A percentile compares a stretch with the other conserved stretches of the same genome.
phyloP scores from a whole-genome alignment of 2,888 invertebrate genomes.

The Trachelus stipa region DNA sequence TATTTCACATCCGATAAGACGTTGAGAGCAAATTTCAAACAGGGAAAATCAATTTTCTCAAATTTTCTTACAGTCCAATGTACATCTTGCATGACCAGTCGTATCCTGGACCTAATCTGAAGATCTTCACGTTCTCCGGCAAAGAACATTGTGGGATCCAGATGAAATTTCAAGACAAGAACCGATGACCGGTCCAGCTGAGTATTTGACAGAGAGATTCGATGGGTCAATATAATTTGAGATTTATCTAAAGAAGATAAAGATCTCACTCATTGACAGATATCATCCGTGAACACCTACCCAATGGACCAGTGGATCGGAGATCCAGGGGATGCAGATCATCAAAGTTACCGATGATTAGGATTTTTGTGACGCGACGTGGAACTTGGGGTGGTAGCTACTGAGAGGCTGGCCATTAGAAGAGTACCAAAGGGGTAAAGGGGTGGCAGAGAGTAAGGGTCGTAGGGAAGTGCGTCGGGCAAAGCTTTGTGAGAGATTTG shows the following conservation, averaged over 20 bases:
- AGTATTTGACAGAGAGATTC: not conserved
- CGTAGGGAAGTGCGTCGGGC: slow-evolving; percentile 16
- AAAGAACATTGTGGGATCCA: not conserved
- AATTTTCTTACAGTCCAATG: not conserved
- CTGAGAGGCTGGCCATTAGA: not conserved
- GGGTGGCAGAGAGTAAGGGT: slow-evolving; percentile 3
- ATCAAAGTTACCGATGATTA: not conserved
- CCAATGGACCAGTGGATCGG: not conserved
- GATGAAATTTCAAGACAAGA: not conserved
- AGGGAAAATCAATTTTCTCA: not conserved
- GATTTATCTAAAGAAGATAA: not conserved
- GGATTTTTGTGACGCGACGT: not conserved
- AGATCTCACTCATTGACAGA: not conserved
- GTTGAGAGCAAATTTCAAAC: not conserved
- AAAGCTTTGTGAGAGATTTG: slow-evolving; percentile 27
- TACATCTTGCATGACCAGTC: too few relatives aligned
- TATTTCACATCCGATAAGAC: not conserved
- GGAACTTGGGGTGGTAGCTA: not conserved
- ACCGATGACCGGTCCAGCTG: not conserved
- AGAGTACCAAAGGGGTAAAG: not conserved
- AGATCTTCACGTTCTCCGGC: not conserved
- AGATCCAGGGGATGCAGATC: not conserved
- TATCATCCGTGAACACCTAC: not conserved
- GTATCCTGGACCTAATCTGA: not conserved
- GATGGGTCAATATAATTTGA: not conserved